Conservation (phyloP, 2,113 vertebrate species). For the Aldabrachelys gigantea region DNA sequence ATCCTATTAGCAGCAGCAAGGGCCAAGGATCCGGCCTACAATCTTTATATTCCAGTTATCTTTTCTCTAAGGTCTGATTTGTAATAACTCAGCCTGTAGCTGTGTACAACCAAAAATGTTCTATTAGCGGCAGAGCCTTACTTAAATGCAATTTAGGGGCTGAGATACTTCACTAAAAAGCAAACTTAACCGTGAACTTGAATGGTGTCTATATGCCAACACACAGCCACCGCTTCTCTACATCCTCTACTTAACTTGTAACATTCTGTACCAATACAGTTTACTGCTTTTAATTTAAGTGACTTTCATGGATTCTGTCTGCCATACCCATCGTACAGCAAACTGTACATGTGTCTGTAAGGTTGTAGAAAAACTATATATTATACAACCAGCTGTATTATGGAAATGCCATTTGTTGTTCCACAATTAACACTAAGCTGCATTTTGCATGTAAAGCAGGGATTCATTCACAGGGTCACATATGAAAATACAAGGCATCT, state of each 20-base stretch:
- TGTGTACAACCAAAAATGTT: too few relatives aligned
- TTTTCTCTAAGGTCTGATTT: too few relatives aligned
- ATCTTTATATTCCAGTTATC: too few relatives aligned
- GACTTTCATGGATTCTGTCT: neutral
- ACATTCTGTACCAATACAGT: neutral
- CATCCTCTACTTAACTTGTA: neutral
- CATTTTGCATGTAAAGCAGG: neutral
- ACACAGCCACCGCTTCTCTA: neutral
- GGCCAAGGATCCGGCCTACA: too few relatives aligned
- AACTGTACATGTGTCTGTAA: neutral
- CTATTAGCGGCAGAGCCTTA: too few relatives aligned
- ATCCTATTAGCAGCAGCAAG: too few relatives aligned
- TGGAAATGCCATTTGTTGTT: neutral
- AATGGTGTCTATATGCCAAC: neutral
- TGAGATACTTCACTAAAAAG: neutral
- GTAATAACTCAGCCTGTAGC: too few relatives aligned
- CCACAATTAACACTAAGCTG: neutral
- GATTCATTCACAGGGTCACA: neutral
- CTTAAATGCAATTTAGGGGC: too few relatives aligned
- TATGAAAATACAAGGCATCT: neutral
- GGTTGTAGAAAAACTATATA: neutral
- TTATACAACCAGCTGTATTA: neutral
- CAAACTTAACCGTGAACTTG: neutral
- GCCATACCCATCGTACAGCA: neutral
- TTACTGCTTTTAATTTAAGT: neutral